These are phyloP conservation scores for Cydia amplana DNA, from an alignment of 1,140 invertebrate genomes.

Conservation along the genomic window DNA sequence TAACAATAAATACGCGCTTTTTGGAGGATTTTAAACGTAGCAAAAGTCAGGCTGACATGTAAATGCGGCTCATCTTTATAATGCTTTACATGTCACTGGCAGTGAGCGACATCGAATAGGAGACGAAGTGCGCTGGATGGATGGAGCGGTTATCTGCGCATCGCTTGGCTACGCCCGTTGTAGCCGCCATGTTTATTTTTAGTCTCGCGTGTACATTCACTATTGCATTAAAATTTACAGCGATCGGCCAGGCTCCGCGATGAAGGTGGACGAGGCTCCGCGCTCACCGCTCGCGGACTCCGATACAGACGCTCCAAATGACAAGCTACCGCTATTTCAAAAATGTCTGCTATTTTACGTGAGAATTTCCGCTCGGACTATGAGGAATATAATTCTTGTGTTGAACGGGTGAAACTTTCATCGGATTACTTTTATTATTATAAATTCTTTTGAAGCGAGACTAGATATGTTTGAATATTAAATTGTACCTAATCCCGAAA, in stretches of 20 bases:
- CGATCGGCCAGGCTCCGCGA: conserved; percentile 49
- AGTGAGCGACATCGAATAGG: conserved; percentile 50
- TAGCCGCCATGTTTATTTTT: conserved; percentile 73
- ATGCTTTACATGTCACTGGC: conserved; percentile 55
- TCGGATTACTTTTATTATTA: conserved; percentile 51
- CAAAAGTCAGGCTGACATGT: too few species aligned
- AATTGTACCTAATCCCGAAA: neutral
- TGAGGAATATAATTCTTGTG: conserved; percentile 67
- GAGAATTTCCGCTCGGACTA: conserved; percentile 56
- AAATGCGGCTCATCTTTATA: too few species aligned
- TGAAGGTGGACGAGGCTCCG: neutral
- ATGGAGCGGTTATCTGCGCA: conserved; percentile 66
- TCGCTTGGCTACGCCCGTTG: conserved; percentile 67
- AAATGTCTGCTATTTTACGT: conserved; percentile 71
- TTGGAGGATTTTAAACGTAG: conserved; percentile 50
- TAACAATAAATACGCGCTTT: neutral
- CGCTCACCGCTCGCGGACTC: conserved; percentile 59
- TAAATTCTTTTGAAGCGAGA: neutral
- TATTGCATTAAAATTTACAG: conserved; percentile 73
- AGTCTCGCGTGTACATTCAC: conserved; percentile 70
- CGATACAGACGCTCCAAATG: conserved; percentile 64
- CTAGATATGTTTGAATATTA: neutral
- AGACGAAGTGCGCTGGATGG: conserved; percentile 45
- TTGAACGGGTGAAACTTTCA: conserved; percentile 45
- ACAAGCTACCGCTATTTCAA: conserved; percentile 70